phyloP scores from a whole-genome alignment of 1,140 invertebrate species.

The Thaumetopoea pityocampa region DNA sequence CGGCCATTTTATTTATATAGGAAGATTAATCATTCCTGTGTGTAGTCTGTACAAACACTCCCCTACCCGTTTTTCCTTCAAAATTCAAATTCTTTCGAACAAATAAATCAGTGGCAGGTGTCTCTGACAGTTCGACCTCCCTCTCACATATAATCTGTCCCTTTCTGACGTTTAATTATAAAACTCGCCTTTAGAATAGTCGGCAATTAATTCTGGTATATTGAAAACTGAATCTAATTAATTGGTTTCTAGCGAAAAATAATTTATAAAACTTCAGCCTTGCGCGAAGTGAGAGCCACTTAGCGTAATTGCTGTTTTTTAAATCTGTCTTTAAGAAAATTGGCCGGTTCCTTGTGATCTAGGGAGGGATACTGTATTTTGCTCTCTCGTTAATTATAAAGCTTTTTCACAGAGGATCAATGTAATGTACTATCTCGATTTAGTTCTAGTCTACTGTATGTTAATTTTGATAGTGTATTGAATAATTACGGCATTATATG shows the following conservation, averaged over 20 bases:
- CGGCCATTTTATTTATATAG: slow-evolving; percentile 12
- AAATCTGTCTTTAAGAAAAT: slow-evolving; percentile 2
- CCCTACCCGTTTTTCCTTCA: slow-evolving; percentile 24
- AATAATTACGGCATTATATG: too few species aligned
- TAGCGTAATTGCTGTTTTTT: slow-evolving; percentile 3
- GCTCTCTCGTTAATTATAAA: too few species aligned
- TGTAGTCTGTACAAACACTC: slow-evolving; percentile 8
- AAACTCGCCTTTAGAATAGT: slow-evolving; percentile 13
- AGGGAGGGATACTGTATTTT: background rate
- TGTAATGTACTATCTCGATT: too few species aligned
- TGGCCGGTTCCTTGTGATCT: slow-evolving; percentile 1
- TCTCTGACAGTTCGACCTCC: slow-evolving; percentile 21
- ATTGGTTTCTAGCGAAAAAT: slow-evolving; percentile 12
- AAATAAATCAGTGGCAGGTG: slow-evolving; percentile 46
- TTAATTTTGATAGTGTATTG: too few species aligned
- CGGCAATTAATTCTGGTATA: slow-evolving; percentile 12
- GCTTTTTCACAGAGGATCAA: too few species aligned
- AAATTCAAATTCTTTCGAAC: slow-evolving; percentile 33
- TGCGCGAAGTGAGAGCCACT: background rate
- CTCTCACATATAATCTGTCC: slow-evolving; percentile 1
- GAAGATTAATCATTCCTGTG: slow-evolving; percentile 8
- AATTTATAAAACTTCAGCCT: slow-evolving; percentile 8
- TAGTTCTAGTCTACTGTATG: too few species aligned
- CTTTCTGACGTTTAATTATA: slow-evolving; percentile 25
- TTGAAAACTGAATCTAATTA: slow-evolving; percentile 13